Evolutionary conservation across 1,140 invertebrate species (phyloP).

Genomic region (Limonius californicus): DNA sequence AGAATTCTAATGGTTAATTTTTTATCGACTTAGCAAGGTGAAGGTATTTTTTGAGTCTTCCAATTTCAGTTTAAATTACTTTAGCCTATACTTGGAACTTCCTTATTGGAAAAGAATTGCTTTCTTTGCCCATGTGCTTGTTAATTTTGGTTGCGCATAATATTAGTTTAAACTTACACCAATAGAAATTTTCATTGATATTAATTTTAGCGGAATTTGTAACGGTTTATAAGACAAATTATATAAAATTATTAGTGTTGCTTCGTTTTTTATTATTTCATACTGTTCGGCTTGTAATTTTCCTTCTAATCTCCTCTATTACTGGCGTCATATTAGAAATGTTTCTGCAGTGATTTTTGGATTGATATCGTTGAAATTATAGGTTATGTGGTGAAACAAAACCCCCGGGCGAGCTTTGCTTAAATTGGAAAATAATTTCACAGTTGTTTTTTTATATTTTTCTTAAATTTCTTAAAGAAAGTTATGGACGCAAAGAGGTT

Average conservation of each 20-base stretch:
- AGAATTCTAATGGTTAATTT: not conserved
- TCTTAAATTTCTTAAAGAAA: too few relatives aligned
- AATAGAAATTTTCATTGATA: not conserved
- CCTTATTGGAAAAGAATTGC: not conserved
- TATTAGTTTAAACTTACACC: not conserved
- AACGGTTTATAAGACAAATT: not conserved
- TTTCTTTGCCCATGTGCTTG: not conserved
- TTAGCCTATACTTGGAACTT: not conserved
- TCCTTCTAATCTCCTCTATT: not conserved
- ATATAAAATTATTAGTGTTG: not conserved
- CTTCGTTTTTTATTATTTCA: not conserved
- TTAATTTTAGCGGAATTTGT: not conserved
- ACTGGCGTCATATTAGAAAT: not conserved
- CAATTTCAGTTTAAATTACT: not conserved
- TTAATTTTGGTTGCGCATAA: not conserved
- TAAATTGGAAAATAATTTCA: too few relatives aligned
- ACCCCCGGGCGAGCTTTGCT: too few relatives aligned
- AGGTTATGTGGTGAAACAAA: not conserved
- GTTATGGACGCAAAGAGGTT: too few relatives aligned
- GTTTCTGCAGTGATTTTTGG: not conserved
- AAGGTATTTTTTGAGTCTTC: not conserved
- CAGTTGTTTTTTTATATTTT: too few relatives aligned
- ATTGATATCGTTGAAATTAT: not conserved
- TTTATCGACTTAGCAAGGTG: not conserved
- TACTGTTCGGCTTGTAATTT: not conserved